These are phyloP conservation scores for Hyposmocoma kahamanoa DNA, from an alignment of 1,140 invertebrate genomes.

Conservation along the genomic window DNA sequence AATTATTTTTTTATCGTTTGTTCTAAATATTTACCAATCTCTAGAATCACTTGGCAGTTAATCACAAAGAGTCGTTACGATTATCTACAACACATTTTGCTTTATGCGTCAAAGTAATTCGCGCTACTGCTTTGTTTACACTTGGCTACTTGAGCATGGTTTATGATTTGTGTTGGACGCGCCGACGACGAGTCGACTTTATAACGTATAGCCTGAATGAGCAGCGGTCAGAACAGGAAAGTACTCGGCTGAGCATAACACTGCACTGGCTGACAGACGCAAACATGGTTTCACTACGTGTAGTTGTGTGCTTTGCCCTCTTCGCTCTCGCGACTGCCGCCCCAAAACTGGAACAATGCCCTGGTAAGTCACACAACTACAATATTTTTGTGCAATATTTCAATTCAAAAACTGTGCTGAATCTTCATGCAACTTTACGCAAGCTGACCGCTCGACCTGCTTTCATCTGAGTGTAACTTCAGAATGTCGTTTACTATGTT, in stretches of 20 bases:
- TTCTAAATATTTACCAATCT: too few relatives aligned
- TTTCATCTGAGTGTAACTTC: conserved; percentile 25
- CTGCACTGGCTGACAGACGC: conserved; percentile 19
- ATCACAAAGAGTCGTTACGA: too few relatives aligned
- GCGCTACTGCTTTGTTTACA: background rate
- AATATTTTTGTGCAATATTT: background rate
- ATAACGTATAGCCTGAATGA: background rate
- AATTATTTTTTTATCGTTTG: too few relatives aligned
- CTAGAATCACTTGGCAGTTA: too few relatives aligned
- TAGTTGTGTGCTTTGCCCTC: conserved; percentile 24
- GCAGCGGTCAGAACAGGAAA: background rate
- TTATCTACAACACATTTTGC: too few relatives aligned
- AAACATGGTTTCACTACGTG: conserved; percentile 28
- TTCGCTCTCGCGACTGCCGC: conserved; percentile 24
- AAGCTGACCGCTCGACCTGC: conserved; percentile 21
- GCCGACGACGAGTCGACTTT: background rate
- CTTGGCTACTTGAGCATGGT: background rate
- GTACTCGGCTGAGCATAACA: background rate
- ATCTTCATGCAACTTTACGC: background rate
- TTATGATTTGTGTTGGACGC: background rate
- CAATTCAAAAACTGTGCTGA: background rate
- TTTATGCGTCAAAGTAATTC: too few relatives aligned
- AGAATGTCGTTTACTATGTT: too few relatives aligned
- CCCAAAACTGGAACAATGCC: conserved; percentile 35
- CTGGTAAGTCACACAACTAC: conserved; percentile 21